Evolutionary conservation across 1,140 invertebrate genomes (phyloP).

Genomic region (Mamestra configurata): DNA sequence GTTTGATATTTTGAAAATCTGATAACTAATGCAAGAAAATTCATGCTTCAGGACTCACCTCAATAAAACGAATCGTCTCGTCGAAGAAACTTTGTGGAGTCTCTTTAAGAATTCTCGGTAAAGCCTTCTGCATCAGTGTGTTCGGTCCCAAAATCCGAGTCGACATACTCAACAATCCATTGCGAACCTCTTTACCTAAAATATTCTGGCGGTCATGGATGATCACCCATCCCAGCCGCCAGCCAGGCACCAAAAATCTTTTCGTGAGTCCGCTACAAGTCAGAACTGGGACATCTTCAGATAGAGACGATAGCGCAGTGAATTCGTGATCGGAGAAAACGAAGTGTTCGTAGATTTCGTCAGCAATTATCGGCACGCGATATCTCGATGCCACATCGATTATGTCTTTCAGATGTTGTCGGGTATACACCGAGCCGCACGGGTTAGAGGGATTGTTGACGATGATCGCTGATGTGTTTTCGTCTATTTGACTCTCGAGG

Average conservation of each 20-base stretch:
- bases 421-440: conserved; percentile 97
- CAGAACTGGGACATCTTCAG: conserved; percentile 95
- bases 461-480: conserved; percentile 96
- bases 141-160: conserved; percentile 96
- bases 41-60: conserved; percentile 89
- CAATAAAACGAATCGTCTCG: conserved; percentile 92
- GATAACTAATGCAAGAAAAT: too few species aligned
- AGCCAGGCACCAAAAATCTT: conserved; percentile 98
- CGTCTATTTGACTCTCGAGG: conserved; percentile 96
- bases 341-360: conserved; percentile 97
- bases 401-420: conserved; percentile 94
- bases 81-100: conserved; percentile 96
- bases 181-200: conserved; percentile 90
- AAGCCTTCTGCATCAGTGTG: conserved; percentile 97
- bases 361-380: conserved; percentile 97
- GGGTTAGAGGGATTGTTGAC: conserved; percentile 99
- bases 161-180: conserved; percentile 92
- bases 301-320: conserved; percentile 94
- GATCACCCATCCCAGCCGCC: conserved; percentile 99
- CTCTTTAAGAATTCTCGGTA: conserved; percentile 94
- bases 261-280: conserved; percentile 98
- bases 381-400: conserved; percentile 94
- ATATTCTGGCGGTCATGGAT: conserved; percentile 95
- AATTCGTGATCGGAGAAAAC: conserved; percentile 96
- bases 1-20: too few species aligned